Conservation (phyloP, 2,888 invertebrate genomes). For the Lithophane socia region DNA sequence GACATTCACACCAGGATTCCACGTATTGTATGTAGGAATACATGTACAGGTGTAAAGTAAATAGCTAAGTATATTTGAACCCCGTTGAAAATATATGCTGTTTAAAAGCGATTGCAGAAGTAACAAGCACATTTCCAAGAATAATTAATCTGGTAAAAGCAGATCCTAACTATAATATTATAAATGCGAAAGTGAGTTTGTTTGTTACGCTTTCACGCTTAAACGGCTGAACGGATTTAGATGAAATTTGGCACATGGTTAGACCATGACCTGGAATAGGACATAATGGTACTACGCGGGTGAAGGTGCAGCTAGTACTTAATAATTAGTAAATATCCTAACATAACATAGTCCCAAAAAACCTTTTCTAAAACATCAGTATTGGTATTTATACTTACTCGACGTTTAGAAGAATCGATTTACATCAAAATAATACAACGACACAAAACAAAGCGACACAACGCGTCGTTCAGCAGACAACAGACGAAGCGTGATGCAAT, state of each 20-base stretch:
- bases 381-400: background rate
- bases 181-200: too few species aligned
- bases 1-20: slow-evolving; percentile 22
- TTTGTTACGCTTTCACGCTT: too few species aligned
- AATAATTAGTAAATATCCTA: background rate
- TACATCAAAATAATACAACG: background rate
- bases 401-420: background rate
- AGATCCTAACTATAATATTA: too few species aligned
- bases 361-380: background rate
- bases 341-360: too few species aligned
- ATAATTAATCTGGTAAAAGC: background rate
- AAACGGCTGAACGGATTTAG: too few species aligned
- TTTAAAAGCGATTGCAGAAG: background rate
- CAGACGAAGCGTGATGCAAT: slow-evolving; percentile 29
- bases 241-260: too few species aligned
- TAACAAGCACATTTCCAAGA: background rate
- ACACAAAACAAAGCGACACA: slow-evolving; percentile 5
- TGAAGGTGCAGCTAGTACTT: too few species aligned
- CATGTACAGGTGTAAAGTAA: background rate
- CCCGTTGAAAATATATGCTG: background rate
- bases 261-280: too few species aligned
- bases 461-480: slow-evolving; percentile 3
- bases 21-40: background rate
- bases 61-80: too few species aligned
- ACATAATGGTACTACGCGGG: too few species aligned